A percentile compares a stretch with the other conserved stretches of the same genome.
These are phyloP conservation scores for Bimastos eiseni DNA, from an alignment of 2,888 invertebrate species.

Conservation along the genomic window DNA sequence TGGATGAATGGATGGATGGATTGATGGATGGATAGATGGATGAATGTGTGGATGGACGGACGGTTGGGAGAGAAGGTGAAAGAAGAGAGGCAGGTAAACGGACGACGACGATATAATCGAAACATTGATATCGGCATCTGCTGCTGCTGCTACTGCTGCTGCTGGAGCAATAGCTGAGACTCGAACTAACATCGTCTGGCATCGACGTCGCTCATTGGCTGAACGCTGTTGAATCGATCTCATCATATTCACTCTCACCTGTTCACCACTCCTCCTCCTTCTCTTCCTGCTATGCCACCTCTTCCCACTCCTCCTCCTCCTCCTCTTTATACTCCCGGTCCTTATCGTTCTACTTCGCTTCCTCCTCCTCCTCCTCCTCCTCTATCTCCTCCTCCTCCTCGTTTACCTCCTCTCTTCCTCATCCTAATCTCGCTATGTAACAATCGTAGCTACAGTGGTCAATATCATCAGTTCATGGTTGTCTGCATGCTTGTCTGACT, in stretches of 20 bases:
- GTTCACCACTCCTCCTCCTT: background rate
- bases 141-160: background rate
- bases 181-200: background rate
- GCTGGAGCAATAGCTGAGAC: background rate
- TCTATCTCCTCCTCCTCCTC: background rate
- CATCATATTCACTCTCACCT: background rate
- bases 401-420: background rate
- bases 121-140: background rate
- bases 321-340: background rate
- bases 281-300: background rate
- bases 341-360: background rate
- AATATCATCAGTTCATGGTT: conserved; percentile 21
- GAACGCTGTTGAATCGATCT: background rate
- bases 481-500: background rate
- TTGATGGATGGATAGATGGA: background rate
- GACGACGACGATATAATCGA: conserved; percentile 13
- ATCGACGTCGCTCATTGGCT: background rate
- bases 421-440: too few relatives aligned
- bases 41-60: background rate
- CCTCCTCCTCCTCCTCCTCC: background rate
- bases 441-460: background rate
- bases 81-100: background rate
- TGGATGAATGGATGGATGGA: background rate
- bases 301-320: background rate
- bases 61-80: background rate